phyloP scores from a whole-genome alignment of 2,797 vertebrate species.

The Argyrosomus regius region DNA sequence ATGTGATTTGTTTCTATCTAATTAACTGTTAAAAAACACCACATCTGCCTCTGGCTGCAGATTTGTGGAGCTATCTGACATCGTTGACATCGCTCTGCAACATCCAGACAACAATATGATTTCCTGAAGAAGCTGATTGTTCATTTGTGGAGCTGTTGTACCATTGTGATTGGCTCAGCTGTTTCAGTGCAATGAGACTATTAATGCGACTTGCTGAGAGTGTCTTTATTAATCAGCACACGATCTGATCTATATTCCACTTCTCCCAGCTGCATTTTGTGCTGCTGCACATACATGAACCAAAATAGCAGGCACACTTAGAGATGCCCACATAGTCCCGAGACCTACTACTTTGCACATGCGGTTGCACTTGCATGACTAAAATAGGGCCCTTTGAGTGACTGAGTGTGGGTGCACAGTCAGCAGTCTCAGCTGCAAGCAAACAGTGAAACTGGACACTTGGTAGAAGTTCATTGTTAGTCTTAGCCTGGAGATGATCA shows the following conservation, averaged over 20 bases:
- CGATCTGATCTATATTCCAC: not conserved
- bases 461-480: slow-evolving; percentile 18
- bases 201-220: not conserved
- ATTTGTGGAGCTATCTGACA: not conserved
- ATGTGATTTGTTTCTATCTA: no score
- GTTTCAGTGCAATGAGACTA: not conserved
- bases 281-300: not conserved
- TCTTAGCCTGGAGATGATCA: slow-evolving; percentile 8
- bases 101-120: not conserved
- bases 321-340: not conserved
- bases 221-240: not conserved
- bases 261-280: not conserved
- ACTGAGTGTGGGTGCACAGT: not conserved
- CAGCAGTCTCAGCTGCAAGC: not conserved
- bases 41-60: not conserved
- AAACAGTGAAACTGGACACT: not conserved
- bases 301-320: not conserved
- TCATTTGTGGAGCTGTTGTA: not conserved
- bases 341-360: not conserved
- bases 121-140: not conserved
- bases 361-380: not conserved
- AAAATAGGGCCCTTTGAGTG: not conserved
- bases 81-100: not conserved
- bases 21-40: no score
- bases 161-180: not conserved